Base-by-base conservation (phyloP, 2,113 vertebrate species). In the Tachysurus vachellii region DNA sequence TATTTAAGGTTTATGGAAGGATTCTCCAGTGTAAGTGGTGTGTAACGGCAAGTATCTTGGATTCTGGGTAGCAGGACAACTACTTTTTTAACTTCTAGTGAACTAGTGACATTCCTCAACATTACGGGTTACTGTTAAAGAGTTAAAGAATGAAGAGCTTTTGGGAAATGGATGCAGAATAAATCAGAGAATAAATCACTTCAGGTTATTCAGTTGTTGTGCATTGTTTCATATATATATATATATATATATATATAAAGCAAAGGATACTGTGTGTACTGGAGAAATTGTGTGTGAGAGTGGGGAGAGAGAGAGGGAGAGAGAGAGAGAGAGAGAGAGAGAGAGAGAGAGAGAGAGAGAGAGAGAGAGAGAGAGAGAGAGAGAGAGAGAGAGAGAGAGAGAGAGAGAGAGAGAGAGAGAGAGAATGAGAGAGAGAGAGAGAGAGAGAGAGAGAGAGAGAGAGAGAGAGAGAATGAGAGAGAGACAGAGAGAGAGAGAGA, bases 241-340 rank as follows among this genome's bases (percentile, higher is more conserved):
- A 36, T 11, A n/a, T 23, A 19, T 17, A 4, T 53, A 23, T 19
- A 47, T 23, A 19, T 17, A 9, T n/a, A 36, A 54, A 26, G n/a
- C 71, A 85, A 79, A 54, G 14, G 54, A 50, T 76, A 59, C 70
- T 71, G 81, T 85, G 28, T 84, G 47, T 80, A 26, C 53, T 59
- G 61, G 62, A 82, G 68, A 87, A 90, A 87, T 90, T 88, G 1
- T 80, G 53, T 80, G 76, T 80, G 79, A 59, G 31, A 59, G 54
- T 79, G 76, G 36, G 68, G 47, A 50, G 47, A 50, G 31, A 36
- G 36, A 36, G 36, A 36, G 36, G 2, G 36, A 36, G 36, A 36
- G 36, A 36, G 36, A 36, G 36, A 36, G 36, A 36, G 36, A 36
- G 36, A 36, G 36, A 36, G 36, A 36, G 36, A 36, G 36, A 36